phyloP scores from a whole-genome alignment of 2,797 vertebrate genomes.

The Borostomias antarcticus region DNA sequence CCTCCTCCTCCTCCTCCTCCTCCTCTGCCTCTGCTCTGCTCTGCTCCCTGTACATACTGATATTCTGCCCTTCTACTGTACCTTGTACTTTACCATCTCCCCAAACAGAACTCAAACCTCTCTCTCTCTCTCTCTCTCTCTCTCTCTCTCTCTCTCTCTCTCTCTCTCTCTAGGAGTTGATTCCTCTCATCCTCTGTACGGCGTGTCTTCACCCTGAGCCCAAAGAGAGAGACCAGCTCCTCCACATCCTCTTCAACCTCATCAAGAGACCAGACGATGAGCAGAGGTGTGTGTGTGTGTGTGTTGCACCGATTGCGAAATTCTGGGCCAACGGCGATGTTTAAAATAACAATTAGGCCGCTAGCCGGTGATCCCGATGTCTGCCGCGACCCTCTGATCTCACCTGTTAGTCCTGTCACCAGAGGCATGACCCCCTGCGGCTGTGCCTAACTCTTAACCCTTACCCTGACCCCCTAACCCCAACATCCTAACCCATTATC shows the following conservation, averaged over 20 bases:
- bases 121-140: background rate
- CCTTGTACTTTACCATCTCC: no score
- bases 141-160: constrained; percentile 18
- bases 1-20: background rate
- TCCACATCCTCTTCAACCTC: constrained; percentile 98
- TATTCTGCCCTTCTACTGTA: background rate
- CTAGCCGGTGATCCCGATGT: no score
- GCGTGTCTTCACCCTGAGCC: constrained; percentile 98
- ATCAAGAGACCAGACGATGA: constrained; percentile 98
- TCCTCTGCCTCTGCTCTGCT: constrained; percentile 16
- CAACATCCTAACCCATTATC: no score
- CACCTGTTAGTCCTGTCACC: no score
- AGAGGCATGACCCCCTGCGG: no score
- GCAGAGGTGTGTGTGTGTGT: constrained; percentile 82
- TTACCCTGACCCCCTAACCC: no score
- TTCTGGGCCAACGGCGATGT: no score
- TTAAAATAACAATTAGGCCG: no score
- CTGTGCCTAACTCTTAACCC: no score
- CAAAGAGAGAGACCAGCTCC: constrained; percentile 97
- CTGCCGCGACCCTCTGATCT: no score
- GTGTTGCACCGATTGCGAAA: no score
- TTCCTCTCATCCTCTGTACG: constrained; percentile 97
- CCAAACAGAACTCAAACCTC: no score
- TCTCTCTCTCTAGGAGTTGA: constrained; percentile 85
- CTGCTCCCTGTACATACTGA: background rate